A percentile compares a stretch with the other conserved stretches of the same genome.
Evolutionary conservation across 1,140 invertebrate genomes (phyloP).

Genomic region (Cryptotermes secundus): DNA sequence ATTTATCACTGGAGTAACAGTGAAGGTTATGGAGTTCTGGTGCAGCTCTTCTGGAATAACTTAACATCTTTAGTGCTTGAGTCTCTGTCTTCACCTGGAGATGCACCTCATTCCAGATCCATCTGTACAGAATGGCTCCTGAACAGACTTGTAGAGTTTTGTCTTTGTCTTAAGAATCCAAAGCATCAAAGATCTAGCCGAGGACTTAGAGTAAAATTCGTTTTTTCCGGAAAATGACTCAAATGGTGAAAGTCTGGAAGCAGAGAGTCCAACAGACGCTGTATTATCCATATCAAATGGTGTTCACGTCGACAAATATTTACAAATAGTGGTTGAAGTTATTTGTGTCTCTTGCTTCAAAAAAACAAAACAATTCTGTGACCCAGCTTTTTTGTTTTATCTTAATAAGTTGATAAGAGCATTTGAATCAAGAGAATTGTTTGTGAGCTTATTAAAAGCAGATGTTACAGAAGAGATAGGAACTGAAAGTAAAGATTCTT

Average conservation of each 20-base stretch:
- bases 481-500: no score
- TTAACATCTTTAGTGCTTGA: neutral
- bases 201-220: neutral
- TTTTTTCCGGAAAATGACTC: neutral
- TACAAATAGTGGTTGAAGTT: no score
- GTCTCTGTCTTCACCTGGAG: neutral
- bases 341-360: no score
- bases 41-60: neutral
- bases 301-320: no score
- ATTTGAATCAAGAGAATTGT: neutral
- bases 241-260: neutral
- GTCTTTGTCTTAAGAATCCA: neutral
- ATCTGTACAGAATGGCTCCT: neutral
- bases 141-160: neutral
- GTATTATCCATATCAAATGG: no score
- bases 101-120: neutral
- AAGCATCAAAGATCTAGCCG: neutral
- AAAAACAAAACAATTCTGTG: neutral
- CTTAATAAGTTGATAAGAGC: neutral
- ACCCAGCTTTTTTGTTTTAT: neutral
- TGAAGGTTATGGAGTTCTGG: neutral
- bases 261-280: no score
- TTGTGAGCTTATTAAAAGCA: neutral
- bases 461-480: no score
- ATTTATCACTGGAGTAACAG: slow-evolving; percentile 18